These are phyloP conservation scores for Philypnodon macrostomus DNA, from an alignment of 2,797 vertebrate genomes.

Conservation along the genomic window DNA sequence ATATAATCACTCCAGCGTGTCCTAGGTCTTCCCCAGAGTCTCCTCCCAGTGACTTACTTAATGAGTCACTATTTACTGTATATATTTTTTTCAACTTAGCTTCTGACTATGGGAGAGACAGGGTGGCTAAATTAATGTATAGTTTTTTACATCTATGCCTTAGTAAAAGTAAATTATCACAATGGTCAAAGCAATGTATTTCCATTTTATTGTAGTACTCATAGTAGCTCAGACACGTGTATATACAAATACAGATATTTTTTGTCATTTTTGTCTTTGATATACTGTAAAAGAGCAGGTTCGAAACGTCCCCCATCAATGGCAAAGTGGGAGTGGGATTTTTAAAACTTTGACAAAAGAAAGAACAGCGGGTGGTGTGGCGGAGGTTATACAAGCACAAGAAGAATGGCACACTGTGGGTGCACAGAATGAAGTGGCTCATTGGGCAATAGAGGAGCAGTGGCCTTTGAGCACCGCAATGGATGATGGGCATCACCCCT, in stretches of 20 bases:
- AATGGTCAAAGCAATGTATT: conserved; percentile 83
- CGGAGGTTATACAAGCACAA: conserved; percentile 59
- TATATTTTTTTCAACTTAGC: too few species aligned
- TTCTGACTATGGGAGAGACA: too few species aligned
- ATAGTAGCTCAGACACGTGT: conserved; percentile 98
- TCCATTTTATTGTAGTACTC: conserved; percentile 90
- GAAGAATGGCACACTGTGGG: conserved; percentile 51
- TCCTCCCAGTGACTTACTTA: too few species aligned
- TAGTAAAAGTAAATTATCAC: conserved; percentile 25
- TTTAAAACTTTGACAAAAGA: conserved; percentile 46
- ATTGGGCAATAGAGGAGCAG: conserved; percentile 35
- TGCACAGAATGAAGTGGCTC: conserved; percentile 55
- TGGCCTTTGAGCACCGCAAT: conserved; percentile 38
- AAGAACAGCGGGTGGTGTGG: conserved; percentile 44
- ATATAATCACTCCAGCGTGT: too few species aligned
- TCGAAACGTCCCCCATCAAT: conserved; percentile 87
- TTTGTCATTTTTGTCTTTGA: conserved; percentile 84
- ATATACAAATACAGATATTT: conserved; percentile 98
- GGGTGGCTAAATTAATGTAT: too few species aligned
- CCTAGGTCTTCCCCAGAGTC: too few species aligned
- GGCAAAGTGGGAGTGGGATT: conserved; percentile 67
- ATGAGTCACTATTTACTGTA: too few species aligned
- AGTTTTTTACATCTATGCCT: background rate
- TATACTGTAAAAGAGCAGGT: conserved; percentile 94
- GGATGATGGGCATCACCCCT: conserved; percentile 43